Conservation (phyloP, 2,113 vertebrate species). For the Semicossyphus pulcher region DNA sequence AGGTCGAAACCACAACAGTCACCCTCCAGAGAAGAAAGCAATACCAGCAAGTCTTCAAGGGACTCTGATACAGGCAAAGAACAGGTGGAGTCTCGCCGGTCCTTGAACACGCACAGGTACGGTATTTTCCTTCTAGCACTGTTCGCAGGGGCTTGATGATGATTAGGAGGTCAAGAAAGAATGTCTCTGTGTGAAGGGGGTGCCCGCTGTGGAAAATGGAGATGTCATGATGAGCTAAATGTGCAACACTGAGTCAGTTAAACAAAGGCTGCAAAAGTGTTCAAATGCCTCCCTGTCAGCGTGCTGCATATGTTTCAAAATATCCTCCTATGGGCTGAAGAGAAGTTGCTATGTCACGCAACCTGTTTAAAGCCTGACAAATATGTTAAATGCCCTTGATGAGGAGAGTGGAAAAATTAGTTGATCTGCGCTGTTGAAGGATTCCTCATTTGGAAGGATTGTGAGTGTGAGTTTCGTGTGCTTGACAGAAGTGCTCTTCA, state of each 20-base stretch:
- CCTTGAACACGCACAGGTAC: conserved; percentile 84
- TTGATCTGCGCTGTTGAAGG: conserved; percentile 40
- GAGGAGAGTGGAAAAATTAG: conserved; percentile 32
- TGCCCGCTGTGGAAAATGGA: conserved; percentile 76
- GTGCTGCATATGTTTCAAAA: conserved; percentile 47
- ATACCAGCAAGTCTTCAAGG: conserved; percentile 66
- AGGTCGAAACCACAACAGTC: conserved; percentile 62
- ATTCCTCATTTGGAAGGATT: conserved; percentile 27
- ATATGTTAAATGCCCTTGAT: conserved; percentile 16
- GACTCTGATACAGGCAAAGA: conserved; percentile 78
- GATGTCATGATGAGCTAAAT: conserved; percentile 69
- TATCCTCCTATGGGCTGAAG: conserved; percentile 55
- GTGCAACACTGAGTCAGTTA: conserved; percentile 60
- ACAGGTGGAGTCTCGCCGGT: conserved; percentile 83
- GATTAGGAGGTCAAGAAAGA: conserved; percentile 81
- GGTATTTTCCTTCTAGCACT: conserved; percentile 85
- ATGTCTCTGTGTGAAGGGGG: conserved; percentile 75
- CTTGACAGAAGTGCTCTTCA: conserved; percentile 32
- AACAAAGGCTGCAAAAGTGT: conserved; percentile 59
- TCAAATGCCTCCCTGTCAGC: conserved; percentile 46
- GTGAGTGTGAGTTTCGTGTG: neutral
- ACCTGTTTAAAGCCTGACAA: conserved; percentile 32
- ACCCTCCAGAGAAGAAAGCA: conserved; percentile 63
- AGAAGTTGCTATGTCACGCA: conserved; percentile 31
- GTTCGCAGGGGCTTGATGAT: conserved; percentile 84